Percentiles rank a stretch among this genome's conserved stretches.
Conservation (phyloP, 2,113 vertebrate species). For the Tringa solitaria region DNA sequence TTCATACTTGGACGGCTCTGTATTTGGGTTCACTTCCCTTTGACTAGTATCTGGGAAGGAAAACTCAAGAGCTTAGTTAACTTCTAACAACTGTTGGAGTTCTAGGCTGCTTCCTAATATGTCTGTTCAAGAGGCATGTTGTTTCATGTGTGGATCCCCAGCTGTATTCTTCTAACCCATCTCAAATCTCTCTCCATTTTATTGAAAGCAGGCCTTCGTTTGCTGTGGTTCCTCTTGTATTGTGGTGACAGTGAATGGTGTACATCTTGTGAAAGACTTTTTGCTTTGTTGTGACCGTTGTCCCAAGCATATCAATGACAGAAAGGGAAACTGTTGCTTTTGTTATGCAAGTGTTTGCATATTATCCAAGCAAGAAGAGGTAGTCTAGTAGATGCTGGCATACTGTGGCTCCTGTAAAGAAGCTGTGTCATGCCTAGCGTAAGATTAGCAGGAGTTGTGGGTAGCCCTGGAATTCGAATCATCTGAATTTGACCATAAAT, state of each 20-base stretch:
- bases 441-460: neutral
- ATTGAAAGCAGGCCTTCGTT: neutral
- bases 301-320: neutral
- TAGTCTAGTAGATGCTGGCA: neutral
- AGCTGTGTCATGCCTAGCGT: neutral
- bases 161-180: neutral
- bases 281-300: neutral
- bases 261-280: neutral
- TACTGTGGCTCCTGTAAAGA: neutral
- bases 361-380: neutral
- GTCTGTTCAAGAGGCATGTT: neutral
- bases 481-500: slow-evolving; percentile 16
- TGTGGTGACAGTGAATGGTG: neutral
- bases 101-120: neutral
- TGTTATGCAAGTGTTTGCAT: neutral
- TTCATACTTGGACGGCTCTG: neutral
- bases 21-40: neutral
- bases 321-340: neutral
- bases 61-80: neutral
- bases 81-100: neutral
- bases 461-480: slow-evolving; percentile 27
- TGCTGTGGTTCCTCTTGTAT: neutral
- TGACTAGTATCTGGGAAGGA: neutral
- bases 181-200: neutral
- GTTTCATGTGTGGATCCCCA: neutral